Evolutionary conservation across 1,140 invertebrate species (phyloP), one percentile per base, ranked within the genome.

Genomic region (Chlorops oryzae): DNA sequence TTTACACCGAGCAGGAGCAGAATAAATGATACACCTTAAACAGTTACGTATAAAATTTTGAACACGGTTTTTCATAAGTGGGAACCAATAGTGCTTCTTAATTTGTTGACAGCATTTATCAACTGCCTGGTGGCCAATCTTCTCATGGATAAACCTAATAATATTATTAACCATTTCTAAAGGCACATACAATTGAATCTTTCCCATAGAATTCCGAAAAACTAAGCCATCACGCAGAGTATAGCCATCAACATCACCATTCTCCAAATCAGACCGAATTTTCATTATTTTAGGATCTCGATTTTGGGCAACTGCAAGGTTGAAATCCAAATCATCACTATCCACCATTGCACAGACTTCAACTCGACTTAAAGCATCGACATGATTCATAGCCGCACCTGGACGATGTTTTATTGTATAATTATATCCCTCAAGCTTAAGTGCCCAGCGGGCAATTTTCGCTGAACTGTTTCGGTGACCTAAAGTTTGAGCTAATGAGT

Each of bases 381-480:
- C 47, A 72, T 46, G 48, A 76, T 70, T 59, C 54, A 70, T 59
- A 1, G 18, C 13, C 10, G 20, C 23, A 3, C 21, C 52, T 6
- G 7, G 25, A 1, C 38, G 2, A 72, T 50, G 0, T 59, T 40
- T 5, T 46, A 48, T 27, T 3, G 6, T 48, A 12, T 50, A 46
- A 28, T 54, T 45, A 45, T 22, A 54, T 17, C 46, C 25, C 22
- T 54, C 41, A 3, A 54, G 47, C 32, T 55, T 13, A 22, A 65
- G 44, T 22, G 61, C 60, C 27, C 68, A 74, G 22, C 72, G 51
- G 3, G 69, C 61, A 3, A 74, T 59, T 58, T 54, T 65, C 3
- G 59, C 20, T 40, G 17, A 73, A 39, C 12, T 74, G 68, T 54
- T 61, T 69, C 28, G n/a, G n/a, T 74, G 76, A 5, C 55, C 27